These are phyloP conservation scores for Lissocephala sabroskyi DNA, from an alignment of 2,888 invertebrate species.

Conservation along the genomic window DNA sequence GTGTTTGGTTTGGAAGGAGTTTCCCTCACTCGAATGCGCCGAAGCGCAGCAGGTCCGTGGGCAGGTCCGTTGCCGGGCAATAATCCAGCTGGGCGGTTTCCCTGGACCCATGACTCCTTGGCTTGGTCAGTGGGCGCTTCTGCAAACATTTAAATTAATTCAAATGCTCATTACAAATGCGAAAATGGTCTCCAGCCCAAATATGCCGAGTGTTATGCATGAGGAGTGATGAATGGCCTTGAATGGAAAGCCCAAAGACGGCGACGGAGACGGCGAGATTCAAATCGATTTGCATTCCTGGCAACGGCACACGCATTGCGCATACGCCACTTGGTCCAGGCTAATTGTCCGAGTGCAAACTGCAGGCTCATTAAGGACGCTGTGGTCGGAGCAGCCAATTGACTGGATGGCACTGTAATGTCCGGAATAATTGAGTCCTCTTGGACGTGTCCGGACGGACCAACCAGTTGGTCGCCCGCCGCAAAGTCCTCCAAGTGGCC, in stretches of 20 bases:
- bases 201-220: constrained; percentile 1
- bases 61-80: constrained; percentile 9
- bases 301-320: too few relatives aligned
- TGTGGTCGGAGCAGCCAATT: neutral
- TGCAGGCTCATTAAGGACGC: neutral
- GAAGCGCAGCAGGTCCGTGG: constrained; percentile 51
- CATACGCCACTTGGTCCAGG: neutral
- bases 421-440: neutral
- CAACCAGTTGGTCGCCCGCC: too few relatives aligned
- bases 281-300: too few relatives aligned
- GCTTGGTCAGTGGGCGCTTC: constrained; percentile 52
- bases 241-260: constrained; percentile 10
- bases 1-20: too few relatives aligned
- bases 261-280: too few relatives aligned
- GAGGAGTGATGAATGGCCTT: neutral
- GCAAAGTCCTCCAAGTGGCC: too few relatives aligned
- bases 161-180: constrained; percentile 21
- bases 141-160: constrained; percentile 49
- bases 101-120: constrained; percentile 23
- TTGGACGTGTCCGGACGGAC: too few relatives aligned
- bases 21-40: constrained; percentile 53
- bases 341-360: neutral
- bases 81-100: neutral
- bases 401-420: neutral
- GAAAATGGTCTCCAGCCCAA: neutral